phyloP scores from a whole-genome alignment of 2,888 invertebrate species.

The Dioctria linearis region DNA sequence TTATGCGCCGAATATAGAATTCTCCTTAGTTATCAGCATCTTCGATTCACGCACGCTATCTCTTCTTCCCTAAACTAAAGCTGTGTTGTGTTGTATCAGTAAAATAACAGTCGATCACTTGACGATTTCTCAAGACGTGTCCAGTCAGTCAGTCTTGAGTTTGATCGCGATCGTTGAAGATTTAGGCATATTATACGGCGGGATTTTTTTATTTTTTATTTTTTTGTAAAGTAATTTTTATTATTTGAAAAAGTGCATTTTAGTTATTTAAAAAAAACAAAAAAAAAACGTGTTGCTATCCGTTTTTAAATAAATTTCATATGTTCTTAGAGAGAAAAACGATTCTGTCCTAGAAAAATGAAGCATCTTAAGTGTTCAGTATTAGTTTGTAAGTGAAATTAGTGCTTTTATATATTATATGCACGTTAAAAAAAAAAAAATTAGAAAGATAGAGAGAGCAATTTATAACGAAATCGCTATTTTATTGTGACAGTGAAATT shows the following conservation, averaged over 20 bases:
- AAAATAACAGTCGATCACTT: slow-evolving; percentile 8
- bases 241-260: neutral
- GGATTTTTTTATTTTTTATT: neutral
- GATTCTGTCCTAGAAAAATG: slow-evolving; percentile 55
- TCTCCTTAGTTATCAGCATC: slow-evolving; percentile 26
- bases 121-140: neutral
- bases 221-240: slow-evolving; percentile 10
- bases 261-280: no score
- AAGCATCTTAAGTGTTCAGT: slow-evolving; percentile 67
- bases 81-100: slow-evolving; percentile 7
- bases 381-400: slow-evolving; percentile 67
- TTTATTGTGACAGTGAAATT: slow-evolving; percentile 14
- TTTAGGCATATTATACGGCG: neutral
- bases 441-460: no score
- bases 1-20: slow-evolving; percentile 9
- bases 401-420: slow-evolving; percentile 34
- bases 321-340: neutral
- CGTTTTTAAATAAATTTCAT: neutral
- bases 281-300: no score
- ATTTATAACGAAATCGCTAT: neutral
- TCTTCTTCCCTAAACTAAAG: slow-evolving; percentile 18
- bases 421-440: neutral
- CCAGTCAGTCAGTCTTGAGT: slow-evolving; percentile 33
- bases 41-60: slow-evolving; percentile 36
- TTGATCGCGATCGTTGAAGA: slow-evolving; percentile 38